These are phyloP conservation scores for Grus americana DNA, from an alignment of 2,113 vertebrate species.

Conservation along the genomic window DNA sequence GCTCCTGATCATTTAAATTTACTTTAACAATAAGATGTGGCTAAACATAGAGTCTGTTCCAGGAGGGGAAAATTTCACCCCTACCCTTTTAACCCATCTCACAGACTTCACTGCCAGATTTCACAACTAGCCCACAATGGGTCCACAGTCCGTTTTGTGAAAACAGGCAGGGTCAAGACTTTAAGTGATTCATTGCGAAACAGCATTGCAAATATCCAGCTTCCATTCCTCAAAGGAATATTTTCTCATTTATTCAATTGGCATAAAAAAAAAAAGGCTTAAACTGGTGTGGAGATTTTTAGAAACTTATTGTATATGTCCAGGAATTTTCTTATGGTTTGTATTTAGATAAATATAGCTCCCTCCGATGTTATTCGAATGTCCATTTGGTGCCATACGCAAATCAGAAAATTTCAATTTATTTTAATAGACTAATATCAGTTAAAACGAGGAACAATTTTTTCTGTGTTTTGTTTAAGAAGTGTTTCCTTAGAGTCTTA, in stretches of 20 bases:
- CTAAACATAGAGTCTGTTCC: neutral
- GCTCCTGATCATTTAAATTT: neutral
- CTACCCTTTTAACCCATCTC: neutral
- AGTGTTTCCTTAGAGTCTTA: neutral
- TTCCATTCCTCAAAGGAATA: neutral
- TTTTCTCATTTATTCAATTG: neutral
- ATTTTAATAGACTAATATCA: neutral
- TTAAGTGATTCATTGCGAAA: neutral
- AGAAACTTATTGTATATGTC: rapidly evolving
- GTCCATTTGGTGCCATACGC: neutral
- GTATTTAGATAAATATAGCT: neutral
- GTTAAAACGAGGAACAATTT: neutral
- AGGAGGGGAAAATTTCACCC: neutral
- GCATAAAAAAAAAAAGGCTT: neutral
- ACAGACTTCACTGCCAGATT: neutral
- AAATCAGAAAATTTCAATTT: neutral
- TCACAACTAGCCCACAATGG: neutral
- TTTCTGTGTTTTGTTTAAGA: neutral
- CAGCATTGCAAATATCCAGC: neutral
- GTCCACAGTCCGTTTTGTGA: neutral
- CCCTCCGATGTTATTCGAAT: neutral
- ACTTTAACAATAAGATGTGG: neutral
- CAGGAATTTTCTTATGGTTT: neutral
- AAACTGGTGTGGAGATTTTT: neutral
- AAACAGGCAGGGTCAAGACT: neutral